Percentiles rank a stretch among this genome's conserved stretches.
phyloP scores from a whole-genome alignment of 2,797 vertebrate genomes.

The Schizothorax lantsangensis region DNA sequence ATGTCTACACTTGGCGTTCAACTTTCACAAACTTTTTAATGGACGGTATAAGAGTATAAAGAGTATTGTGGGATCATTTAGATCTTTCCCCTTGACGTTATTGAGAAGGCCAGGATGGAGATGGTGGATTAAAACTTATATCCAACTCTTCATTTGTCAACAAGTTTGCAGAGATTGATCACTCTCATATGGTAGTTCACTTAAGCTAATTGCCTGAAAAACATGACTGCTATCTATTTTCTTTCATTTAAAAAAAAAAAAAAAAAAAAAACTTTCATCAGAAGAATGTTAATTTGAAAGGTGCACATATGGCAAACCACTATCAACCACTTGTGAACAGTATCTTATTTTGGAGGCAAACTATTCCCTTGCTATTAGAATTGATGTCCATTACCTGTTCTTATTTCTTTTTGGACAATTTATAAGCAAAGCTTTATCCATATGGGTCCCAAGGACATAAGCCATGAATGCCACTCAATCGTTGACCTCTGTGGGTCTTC shows the following conservation, averaged over 20 bases:
- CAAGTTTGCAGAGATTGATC: background rate
- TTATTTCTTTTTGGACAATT: background rate
- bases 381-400: background rate
- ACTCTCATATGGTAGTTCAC: background rate
- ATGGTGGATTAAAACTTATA: background rate
- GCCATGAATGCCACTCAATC: slow-evolving; percentile 20
- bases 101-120: background rate
- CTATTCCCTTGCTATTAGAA: background rate
- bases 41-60: background rate
- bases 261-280: background rate
- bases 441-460: slow-evolving; percentile 4
- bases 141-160: background rate
- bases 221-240: background rate
- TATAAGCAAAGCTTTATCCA: background rate
- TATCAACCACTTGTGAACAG: background rate
- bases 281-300: slow-evolving; percentile 25
- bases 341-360: background rate
- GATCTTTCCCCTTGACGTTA: background rate
- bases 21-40: background rate
- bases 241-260: background rate
- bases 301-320: background rate
- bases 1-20: background rate
- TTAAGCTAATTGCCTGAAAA: slow-evolving; percentile 12
- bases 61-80: background rate
- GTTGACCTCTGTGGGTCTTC: slow-evolving; percentile 40